A percentile compares a stretch with the other conserved stretches of the same genome.
These are phyloP conservation scores for Chamaea fasciata DNA, from an alignment of 2,113 vertebrate genomes.

Conservation along the genomic window DNA sequence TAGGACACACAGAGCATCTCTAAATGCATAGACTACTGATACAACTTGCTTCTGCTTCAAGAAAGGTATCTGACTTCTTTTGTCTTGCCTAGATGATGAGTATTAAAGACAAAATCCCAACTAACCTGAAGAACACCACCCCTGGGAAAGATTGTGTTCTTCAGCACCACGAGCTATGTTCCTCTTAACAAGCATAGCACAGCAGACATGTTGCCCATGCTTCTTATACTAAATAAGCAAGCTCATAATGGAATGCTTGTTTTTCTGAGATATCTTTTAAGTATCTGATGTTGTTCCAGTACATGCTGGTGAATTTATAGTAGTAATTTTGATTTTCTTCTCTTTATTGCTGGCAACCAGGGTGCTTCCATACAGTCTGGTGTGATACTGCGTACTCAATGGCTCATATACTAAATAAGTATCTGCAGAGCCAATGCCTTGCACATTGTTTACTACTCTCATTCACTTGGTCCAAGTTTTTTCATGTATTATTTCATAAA, in stretches of 20 bases:
- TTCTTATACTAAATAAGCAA: not conserved
- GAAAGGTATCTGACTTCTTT: not conserved
- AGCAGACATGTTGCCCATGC: not conserved
- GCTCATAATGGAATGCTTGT: not conserved
- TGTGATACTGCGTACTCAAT: not conserved
- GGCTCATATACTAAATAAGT: not conserved
- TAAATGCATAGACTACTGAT: not conserved
- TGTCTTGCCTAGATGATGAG: not conserved
- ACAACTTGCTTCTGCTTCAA: not conserved
- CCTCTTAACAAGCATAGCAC: not conserved
- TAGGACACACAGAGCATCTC: accelerated
- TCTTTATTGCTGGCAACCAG: not conserved
- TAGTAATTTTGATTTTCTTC: not conserved
- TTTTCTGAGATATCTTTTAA: not conserved
- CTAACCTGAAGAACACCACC: not conserved
- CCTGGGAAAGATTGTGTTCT: not conserved
- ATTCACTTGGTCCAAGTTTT: not conserved
- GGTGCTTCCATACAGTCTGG: not conserved
- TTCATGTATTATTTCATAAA: not conserved
- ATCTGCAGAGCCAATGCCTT: not conserved
- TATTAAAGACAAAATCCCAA: not conserved
- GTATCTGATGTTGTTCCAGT: not conserved
- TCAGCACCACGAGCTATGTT: not conserved
- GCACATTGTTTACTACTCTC: not conserved
- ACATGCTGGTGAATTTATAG: not conserved